phyloP scores from a whole-genome alignment of 2,113 vertebrate species.

The Cavia porcellus region DNA sequence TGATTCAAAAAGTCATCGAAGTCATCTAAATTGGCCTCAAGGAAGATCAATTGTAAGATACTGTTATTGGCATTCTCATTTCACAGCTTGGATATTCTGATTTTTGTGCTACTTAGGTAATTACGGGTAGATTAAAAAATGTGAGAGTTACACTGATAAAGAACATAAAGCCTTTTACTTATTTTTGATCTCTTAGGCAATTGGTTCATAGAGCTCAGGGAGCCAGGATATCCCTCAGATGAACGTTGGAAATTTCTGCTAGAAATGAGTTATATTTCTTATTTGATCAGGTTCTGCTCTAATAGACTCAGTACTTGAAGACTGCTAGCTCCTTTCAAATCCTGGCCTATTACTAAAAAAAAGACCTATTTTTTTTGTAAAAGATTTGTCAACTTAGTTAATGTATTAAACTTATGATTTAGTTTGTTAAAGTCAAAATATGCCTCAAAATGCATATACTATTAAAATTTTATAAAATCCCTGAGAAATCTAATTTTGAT shows the following conservation, averaged over 20 bases:
- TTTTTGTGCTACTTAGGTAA: not conserved
- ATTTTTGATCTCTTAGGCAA: not conserved
- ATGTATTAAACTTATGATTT: not conserved
- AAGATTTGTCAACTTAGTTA: conserved; percentile 28
- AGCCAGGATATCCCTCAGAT: not conserved
- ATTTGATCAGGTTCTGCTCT: not conserved
- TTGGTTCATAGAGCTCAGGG: not conserved
- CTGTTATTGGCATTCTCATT: not conserved
- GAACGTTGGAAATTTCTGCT: not conserved
- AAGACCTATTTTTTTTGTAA: not conserved
- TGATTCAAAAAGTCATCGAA: not conserved
- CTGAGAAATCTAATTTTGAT: not conserved
- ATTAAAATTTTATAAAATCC: conserved; percentile 7
- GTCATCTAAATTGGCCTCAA: not conserved
- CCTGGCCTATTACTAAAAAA: not conserved
- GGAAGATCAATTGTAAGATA: not conserved
- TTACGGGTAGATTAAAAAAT: not conserved
- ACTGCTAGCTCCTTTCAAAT: not conserved
- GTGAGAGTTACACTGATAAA: not conserved
- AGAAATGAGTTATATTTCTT: not conserved
- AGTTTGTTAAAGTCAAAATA: conserved; percentile 35
- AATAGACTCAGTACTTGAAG: not conserved
- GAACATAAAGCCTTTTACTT: not conserved
- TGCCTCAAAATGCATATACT: not conserved
- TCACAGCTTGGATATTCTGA: not conserved